phyloP scores from a whole-genome alignment of 2,113 vertebrate species.

The Ceratotherium simum region DNA sequence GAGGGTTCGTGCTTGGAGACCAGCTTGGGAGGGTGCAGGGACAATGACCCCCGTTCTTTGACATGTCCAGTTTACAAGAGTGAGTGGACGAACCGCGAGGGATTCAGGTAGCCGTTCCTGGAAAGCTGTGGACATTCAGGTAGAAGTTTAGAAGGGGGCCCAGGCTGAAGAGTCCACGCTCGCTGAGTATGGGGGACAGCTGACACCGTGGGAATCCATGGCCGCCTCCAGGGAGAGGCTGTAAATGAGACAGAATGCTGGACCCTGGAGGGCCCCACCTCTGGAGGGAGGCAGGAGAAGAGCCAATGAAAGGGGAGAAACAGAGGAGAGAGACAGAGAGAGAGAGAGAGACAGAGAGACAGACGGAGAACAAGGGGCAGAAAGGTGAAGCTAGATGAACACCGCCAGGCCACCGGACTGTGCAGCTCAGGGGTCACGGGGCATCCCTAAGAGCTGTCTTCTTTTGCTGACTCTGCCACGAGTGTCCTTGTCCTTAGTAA shows the following conservation, averaged over 20 bases:
- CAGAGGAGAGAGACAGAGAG: no score
- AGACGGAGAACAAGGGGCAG: background rate
- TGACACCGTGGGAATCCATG: accelerated
- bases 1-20: background rate
- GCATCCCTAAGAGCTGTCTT: background rate
- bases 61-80: accelerated
- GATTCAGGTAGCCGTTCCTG: accelerated
- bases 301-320: background rate
- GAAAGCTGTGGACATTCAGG: background rate
- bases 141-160: background rate
- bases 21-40: background rate
- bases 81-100: background rate
- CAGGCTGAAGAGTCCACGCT: accelerated
- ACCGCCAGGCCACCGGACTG: accelerated
- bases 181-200: background rate
- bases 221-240: background rate
- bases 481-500: background rate
- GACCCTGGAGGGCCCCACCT: background rate
- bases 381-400: background rate
- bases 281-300: background rate
- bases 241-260: background rate
- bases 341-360: background rate
- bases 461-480: background rate
- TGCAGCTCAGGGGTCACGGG: background rate
- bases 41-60: background rate